phyloP scores from a whole-genome alignment of 2,113 vertebrate species.

The Cyphomyrus discorhynchus region DNA sequence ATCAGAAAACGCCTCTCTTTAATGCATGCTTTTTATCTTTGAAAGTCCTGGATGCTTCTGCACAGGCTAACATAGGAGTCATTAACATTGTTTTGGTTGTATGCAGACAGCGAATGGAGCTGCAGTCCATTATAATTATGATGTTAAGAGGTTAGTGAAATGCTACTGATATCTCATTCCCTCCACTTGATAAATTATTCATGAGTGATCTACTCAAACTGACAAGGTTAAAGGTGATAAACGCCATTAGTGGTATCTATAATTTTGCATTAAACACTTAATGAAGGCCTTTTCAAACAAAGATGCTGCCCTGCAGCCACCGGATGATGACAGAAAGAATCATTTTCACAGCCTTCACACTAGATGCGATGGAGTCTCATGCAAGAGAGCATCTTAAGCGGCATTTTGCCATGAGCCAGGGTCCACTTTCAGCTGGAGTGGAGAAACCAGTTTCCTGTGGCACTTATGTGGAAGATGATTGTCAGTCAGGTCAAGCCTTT shows the following conservation, averaged over 20 bases:
- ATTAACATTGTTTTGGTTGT: conserved; percentile 40
- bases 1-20: background rate
- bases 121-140: conserved; percentile 47
- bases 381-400: conserved; percentile 19
- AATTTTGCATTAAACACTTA: conserved; percentile 55
- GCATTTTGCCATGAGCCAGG: background rate
- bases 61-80: conserved; percentile 30
- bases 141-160: conserved; percentile 34
- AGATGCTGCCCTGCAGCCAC: conserved; percentile 37
- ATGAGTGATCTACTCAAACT: conserved; percentile 47
- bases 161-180: conserved; percentile 45
- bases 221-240: conserved; percentile 45
- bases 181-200: conserved; percentile 42
- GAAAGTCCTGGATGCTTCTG: conserved; percentile 11
- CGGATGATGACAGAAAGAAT: conserved; percentile 39
- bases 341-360: conserved; percentile 50
- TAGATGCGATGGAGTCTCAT: conserved; percentile 29
- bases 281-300: conserved; percentile 49
- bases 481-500: conserved; percentile 18
- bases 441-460: background rate
- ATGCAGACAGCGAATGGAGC: conserved; percentile 35
- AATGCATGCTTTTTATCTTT: background rate
- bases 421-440: background rate
- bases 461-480: conserved; percentile 18
- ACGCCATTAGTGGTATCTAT: conserved; percentile 44